Evolutionary conservation across 2,113 vertebrate genomes (phyloP).

Genomic region (Platysternon megacephalum): DNA sequence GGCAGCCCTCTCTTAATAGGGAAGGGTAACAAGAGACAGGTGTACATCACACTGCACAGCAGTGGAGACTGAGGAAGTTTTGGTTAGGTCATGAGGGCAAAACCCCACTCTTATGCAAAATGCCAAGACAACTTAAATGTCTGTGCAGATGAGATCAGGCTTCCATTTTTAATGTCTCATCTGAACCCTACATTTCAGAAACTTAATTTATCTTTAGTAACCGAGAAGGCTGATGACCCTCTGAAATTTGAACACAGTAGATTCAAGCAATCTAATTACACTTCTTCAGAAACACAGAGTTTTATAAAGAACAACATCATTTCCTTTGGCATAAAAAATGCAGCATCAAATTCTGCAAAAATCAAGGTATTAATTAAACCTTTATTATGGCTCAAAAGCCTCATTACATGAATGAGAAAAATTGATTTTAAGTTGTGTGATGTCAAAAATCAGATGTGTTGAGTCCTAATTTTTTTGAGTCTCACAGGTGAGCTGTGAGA

Average conservation of each 20-base stretch:
- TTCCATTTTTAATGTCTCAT: background rate
- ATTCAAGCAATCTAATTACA: background rate
- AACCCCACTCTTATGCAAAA: background rate
- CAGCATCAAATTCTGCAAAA: background rate
- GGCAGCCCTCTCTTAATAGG: background rate
- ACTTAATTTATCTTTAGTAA: background rate
- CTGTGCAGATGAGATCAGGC: background rate
- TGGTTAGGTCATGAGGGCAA: background rate
- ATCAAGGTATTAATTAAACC: background rate
- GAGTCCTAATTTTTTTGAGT: background rate
- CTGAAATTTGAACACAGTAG: background rate
- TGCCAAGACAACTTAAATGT: background rate
- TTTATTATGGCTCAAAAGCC: fast-evolving
- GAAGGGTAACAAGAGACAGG: background rate
- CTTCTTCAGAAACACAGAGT: background rate
- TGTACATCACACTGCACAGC: background rate
- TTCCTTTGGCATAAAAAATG: background rate
- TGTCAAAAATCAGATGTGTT: background rate
- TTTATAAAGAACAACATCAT: background rate
- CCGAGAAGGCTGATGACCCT: background rate
- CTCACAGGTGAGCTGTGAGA: background rate
- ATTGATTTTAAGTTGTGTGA: background rate
- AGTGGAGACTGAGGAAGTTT: background rate
- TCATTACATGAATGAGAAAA: background rate
- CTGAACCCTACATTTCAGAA: background rate